These are phyloP conservation scores for Lateolabrax maculatus DNA, from an alignment of 2,797 vertebrate genomes.

Conservation along the genomic window DNA sequence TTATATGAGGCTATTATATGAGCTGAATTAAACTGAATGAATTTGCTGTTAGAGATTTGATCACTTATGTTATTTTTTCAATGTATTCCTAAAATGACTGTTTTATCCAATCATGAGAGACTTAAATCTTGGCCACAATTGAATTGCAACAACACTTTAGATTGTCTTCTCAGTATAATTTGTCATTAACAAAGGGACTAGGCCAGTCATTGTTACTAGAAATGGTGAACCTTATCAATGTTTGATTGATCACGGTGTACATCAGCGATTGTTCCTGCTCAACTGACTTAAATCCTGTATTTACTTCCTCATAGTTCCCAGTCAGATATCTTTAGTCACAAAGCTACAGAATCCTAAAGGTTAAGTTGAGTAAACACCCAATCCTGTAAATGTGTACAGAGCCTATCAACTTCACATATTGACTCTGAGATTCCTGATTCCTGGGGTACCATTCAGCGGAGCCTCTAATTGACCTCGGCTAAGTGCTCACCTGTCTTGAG, in stretches of 20 bases:
- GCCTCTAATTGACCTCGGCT: slow-evolving; percentile 14
- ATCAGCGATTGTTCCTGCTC: background rate
- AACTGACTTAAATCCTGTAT: background rate
- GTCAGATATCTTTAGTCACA: background rate
- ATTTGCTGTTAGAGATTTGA: background rate
- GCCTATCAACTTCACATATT: slow-evolving; percentile 31
- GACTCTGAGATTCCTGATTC: slow-evolving; percentile 34
- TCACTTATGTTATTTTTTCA: background rate
- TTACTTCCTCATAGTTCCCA: slow-evolving; percentile 53
- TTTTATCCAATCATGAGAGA: background rate
- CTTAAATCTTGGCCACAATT: background rate
- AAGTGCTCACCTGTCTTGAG: background rate
- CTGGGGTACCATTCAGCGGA: background rate
- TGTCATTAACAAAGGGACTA: background rate
- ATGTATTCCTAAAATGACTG: background rate
- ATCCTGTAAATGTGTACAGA: background rate
- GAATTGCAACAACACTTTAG: background rate
- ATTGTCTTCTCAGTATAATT: background rate
- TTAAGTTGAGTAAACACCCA: slow-evolving; percentile 39
- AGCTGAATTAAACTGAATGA: background rate
- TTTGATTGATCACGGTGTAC: background rate
- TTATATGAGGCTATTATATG: background rate
- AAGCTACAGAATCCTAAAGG: background rate
- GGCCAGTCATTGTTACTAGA: background rate
- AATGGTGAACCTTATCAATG: slow-evolving; percentile 16